These are phyloP conservation scores for Cromileptes altivelis DNA, from an alignment of 2,113 vertebrate species.

Conservation along the genomic window DNA sequence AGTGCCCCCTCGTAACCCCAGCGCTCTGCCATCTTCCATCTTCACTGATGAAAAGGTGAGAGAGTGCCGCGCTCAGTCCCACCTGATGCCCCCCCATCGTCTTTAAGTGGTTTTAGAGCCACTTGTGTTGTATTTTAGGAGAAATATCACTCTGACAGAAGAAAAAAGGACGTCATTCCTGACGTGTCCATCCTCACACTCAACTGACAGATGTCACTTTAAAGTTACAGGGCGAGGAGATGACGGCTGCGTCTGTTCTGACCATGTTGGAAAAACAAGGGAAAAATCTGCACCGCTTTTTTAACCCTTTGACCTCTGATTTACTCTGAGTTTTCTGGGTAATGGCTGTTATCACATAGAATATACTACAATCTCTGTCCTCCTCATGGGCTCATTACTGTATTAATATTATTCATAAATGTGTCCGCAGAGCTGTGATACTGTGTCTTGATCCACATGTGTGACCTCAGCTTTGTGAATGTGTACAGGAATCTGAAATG, in stretches of 20 bases:
- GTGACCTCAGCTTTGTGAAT: too few relatives aligned
- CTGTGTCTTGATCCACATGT: background rate
- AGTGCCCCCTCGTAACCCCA: conserved; percentile 40
- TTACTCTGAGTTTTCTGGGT: background rate
- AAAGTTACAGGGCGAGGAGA: background rate
- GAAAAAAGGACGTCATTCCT: background rate
- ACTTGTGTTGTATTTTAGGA: conserved; percentile 30
- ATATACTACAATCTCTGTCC: background rate
- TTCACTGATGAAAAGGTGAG: conserved; percentile 54
- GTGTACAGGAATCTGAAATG: too few relatives aligned
- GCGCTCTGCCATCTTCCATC: conserved; percentile 45
- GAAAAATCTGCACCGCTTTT: background rate
- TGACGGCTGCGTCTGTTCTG: background rate
- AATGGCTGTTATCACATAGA: background rate
- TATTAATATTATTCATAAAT: background rate
- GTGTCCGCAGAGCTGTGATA: background rate
- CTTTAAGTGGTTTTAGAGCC: conserved; percentile 50
- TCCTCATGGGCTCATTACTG: background rate
- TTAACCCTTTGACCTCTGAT: background rate
- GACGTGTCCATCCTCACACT: background rate
- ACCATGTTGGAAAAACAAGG: background rate
- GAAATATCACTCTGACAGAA: conserved; percentile 19
- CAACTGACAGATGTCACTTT: background rate
- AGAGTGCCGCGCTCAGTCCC: conserved; percentile 24
- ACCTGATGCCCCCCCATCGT: conserved; percentile 22